Evolutionary conservation across 2,888 invertebrate species (phyloP).

Genomic region (Brachyopa scutellaris): DNA sequence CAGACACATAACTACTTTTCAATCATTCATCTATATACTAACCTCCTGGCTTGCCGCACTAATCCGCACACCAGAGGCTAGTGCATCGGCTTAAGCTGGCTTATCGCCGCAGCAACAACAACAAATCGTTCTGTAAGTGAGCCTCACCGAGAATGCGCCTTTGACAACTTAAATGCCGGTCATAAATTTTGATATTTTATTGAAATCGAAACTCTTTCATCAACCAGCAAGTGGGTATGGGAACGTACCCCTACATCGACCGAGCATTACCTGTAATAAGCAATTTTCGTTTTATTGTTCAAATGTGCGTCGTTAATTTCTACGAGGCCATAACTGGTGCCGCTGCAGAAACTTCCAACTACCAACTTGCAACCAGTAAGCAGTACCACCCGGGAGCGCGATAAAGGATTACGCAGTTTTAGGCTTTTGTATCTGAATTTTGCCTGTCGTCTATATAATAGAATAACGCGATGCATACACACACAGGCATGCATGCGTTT

Average conservation of each 20-base stretch:
- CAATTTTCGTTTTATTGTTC: constrained; percentile 55
- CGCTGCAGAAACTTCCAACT: not conserved
- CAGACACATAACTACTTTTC: constrained; percentile 21
- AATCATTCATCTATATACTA: not conserved
- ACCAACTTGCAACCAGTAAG: no score
- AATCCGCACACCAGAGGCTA: not conserved
- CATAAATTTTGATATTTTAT: constrained; percentile 55
- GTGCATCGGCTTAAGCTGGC: not conserved
- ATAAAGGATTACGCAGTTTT: constrained; percentile 13
- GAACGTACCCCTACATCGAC: constrained; percentile 1
- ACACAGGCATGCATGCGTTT: not conserved
- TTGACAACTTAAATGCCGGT: constrained; percentile 39
- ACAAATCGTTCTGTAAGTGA: constrained; percentile 15
- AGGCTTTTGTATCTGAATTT: not conserved
- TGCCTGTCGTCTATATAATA: not conserved
- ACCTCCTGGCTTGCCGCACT: not conserved
- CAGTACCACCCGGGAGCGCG: not conserved
- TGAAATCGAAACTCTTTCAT: constrained; percentile 60
- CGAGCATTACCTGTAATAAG: constrained; percentile 45
- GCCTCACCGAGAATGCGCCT: constrained; percentile 19
- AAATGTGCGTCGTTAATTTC: constrained; percentile 52
- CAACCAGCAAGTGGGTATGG: constrained; percentile 1
- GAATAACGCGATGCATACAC: constrained; percentile 14
- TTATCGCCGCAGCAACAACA: not conserved
- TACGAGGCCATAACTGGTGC: constrained; percentile 18